Base-by-base conservation (phyloP, 2,888 invertebrate genomes). In the Lepidonotus clava region DNA sequence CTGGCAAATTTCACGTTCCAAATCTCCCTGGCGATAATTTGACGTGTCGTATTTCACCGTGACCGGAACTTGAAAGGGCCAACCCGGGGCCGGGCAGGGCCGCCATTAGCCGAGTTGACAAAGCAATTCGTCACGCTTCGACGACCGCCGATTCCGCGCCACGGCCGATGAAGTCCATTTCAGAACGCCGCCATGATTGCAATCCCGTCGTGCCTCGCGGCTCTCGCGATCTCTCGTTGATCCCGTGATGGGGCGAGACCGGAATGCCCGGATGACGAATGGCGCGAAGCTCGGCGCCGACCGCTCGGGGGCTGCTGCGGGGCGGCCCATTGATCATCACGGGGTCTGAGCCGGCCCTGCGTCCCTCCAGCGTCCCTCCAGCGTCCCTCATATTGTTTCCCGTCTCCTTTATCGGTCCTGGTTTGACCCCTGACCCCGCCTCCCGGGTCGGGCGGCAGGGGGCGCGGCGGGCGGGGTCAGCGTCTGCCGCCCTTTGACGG, bases 1-100 rank as follows among this genome's bases (percentile, higher is more conserved):
- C 80, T 80, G 80, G 80, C 80, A 80, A 46, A 51, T 80, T 80
- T 80, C 80, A 80, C 80, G 51, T 80, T 80, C 80, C 80, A 80
- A 80, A 80, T 80, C 80, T 46, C 80, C 51, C 8, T 11, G 8
- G 80, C 28, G 80, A 80, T 80, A 80, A 80, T 80, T 41, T 80
- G 80, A 80, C 80, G 80, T 80, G 80, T 80, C 80, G 24, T 80
- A 80, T 80, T 80, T 80, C 80, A 80, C 28, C 80, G 46, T 80
- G 80, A 80, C 80, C 80, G 80, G 41, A 41, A 80, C 46, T 80
- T 80, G 46, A 80, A 80, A 80, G 80, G 80, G 80, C 46, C 41
- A 38, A n/a, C 21, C 36, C 32, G 32, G 32, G 80, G 46, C 34
- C n/a, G 8, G 38, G 4, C 36, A 11, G 4, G 36, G 28, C 80